These are phyloP conservation scores for Copsychus sechellarum DNA, from an alignment of 2,113 vertebrate genomes.

Conservation along the genomic window DNA sequence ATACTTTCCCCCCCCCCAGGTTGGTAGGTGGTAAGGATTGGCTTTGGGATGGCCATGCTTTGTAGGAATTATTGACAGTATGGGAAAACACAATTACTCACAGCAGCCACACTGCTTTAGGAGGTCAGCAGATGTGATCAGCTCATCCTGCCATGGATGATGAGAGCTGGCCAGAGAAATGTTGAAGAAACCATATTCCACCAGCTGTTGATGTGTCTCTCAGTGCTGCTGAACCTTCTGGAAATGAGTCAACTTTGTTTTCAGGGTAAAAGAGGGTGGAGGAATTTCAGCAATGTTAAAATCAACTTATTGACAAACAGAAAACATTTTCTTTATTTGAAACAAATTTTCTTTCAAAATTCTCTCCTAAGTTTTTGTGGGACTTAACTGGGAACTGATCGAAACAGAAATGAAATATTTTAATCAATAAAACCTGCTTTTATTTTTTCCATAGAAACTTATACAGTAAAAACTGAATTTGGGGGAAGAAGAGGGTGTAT, in stretches of 20 bases:
- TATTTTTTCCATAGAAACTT: not conserved
- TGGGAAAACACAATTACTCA: slow-evolving; percentile 12
- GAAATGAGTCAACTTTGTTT: not conserved
- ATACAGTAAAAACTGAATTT: not conserved
- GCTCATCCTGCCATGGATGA: slow-evolving; percentile 1
- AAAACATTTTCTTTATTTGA: not conserved
- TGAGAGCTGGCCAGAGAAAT: not conserved
- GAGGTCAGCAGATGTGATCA: slow-evolving; percentile 52
- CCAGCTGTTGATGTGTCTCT: not conserved
- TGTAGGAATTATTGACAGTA: not conserved
- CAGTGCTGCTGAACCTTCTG: not conserved
- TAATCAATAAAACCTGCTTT: not conserved
- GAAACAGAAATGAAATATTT: not conserved
- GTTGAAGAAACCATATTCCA: not conserved
- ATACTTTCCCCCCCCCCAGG: not conserved
- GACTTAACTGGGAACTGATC: not conserved
- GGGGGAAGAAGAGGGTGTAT: not conserved
- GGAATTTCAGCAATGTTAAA: not conserved
- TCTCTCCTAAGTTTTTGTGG: not conserved
- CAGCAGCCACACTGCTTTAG: not conserved
- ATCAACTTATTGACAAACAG: not conserved
- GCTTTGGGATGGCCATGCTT: not conserved
- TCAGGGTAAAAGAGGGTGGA: not conserved
- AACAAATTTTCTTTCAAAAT: not conserved
- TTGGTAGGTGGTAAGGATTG: not conserved